Evolutionary conservation across 2,888 invertebrate genomes (phyloP).

Genomic region (Laspeyria flexula): DNA sequence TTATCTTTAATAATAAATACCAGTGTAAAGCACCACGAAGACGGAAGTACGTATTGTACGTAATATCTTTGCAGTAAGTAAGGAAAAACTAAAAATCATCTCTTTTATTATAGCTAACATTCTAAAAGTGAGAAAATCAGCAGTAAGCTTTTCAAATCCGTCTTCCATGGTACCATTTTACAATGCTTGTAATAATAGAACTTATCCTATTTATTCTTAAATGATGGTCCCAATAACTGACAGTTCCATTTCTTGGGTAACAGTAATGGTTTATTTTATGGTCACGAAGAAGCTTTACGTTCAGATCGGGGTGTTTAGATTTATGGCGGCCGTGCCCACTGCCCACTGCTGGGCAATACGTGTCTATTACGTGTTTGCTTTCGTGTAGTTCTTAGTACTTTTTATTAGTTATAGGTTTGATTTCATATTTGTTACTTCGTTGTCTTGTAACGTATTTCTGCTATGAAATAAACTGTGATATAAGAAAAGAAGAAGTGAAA

Average conservation of each 20-base stretch:
- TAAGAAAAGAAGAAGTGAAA: too few relatives aligned
- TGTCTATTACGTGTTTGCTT: slow-evolving; percentile 20
- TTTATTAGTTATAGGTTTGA: not conserved
- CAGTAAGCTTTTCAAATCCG: not conserved
- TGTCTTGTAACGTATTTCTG: too few relatives aligned
- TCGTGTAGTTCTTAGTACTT: not conserved
- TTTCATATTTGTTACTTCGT: too few relatives aligned
- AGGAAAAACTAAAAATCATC: too few relatives aligned
- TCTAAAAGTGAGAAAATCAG: too few relatives aligned
- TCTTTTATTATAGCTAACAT: too few relatives aligned
- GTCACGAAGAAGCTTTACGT: slow-evolving; percentile 36
- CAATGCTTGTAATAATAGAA: too few relatives aligned
- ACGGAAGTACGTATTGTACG: too few relatives aligned
- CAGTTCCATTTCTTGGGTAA: slow-evolving; percentile 32
- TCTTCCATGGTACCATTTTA: not conserved
- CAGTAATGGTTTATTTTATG: slow-evolving; percentile 52
- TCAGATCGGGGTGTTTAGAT: slow-evolving; percentile 35
- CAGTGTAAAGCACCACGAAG: too few relatives aligned
- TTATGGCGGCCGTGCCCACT: slow-evolving; percentile 26
- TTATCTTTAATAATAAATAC: too few relatives aligned
- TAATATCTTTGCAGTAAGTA: too few relatives aligned
- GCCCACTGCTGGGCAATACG: slow-evolving; percentile 5
- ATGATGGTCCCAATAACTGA: slow-evolving; percentile 19
- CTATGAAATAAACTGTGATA: too few relatives aligned
- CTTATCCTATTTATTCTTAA: not conserved